phyloP scores from a whole-genome alignment of 2,888 invertebrate species.

The Phengaris arion region DNA sequence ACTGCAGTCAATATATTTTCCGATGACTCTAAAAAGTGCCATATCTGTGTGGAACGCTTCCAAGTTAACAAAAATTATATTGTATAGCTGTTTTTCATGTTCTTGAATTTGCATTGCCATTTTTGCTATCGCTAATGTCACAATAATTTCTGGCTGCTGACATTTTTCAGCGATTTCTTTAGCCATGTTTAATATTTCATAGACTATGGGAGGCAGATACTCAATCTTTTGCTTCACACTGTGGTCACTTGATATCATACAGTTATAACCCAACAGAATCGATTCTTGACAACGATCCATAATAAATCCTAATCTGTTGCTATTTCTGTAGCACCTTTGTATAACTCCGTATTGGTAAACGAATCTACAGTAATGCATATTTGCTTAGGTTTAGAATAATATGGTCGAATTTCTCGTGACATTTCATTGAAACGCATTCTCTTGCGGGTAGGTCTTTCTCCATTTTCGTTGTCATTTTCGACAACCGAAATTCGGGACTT shows the following conservation, averaged over 20 bases:
- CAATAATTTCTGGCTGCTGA: neutral
- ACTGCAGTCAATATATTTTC: neutral
- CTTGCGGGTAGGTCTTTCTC: neutral
- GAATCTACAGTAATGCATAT: neutral
- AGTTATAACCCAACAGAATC: slow-evolving; percentile 21
- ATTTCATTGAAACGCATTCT: slow-evolving; percentile 1
- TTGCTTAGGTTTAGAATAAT: neutral
- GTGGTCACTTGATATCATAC: neutral
- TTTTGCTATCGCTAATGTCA: too few species aligned
- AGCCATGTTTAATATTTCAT: neutral
- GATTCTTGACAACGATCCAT: slow-evolving; percentile 39
- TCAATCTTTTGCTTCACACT: neutral
- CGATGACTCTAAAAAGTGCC: neutral
- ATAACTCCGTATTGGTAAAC: slow-evolving; percentile 6
- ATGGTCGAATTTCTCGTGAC: neutral
- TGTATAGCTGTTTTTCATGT: neutral
- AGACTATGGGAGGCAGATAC: neutral
- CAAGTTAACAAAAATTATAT: too few species aligned
- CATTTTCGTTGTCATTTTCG: neutral
- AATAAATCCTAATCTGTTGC: slow-evolving; percentile 43
- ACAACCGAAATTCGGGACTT: too few species aligned
- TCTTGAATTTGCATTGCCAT: neutral
- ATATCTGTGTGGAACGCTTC: neutral
- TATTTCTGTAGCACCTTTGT: slow-evolving; percentile 32
- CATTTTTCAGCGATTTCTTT: neutral